A percentile compares a stretch with the other conserved stretches of the same genome.
phyloP scores from a whole-genome alignment of 2,797 vertebrate species.

The Schizothorax lantsangensis region DNA sequence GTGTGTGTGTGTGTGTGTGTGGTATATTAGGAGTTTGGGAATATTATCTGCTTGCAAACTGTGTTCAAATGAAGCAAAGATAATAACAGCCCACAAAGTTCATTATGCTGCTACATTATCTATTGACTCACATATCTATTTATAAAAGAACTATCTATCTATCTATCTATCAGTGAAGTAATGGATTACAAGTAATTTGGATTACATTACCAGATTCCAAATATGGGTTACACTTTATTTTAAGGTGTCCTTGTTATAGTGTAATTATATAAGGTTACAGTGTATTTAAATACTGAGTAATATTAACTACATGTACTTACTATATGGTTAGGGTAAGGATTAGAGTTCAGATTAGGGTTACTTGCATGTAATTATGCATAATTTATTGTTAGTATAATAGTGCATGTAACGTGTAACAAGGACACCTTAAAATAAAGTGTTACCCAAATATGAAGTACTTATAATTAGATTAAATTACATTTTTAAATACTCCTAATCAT shows the following conservation, averaged over 20 bases:
- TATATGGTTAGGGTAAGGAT: neutral
- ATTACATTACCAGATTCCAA: neutral
- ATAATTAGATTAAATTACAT: neutral
- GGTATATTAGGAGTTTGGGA: neutral
- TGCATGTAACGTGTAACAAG: neutral
- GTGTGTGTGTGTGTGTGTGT: neutral
- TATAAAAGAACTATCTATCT: neutral
- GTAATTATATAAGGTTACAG: neutral
- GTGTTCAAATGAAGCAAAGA: neutral
- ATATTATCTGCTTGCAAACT: conserved; percentile 3
- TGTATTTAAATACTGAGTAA: neutral
- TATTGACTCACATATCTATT: neutral
- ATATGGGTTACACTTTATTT: neutral
- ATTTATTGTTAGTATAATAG: neutral
- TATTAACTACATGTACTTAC: neutral
- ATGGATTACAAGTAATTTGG: neutral
- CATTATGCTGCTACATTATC: neutral
- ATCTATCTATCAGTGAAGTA: neutral
- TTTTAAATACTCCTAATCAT: neutral
- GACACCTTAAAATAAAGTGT: neutral
- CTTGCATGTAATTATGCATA: neutral
- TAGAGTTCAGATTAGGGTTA: neutral
- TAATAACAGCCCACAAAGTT: neutral
- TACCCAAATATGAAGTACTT: neutral
- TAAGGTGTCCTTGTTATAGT: neutral